Percentiles rank a stretch among this genome's conserved stretches.
phyloP scores from a whole-genome alignment of 2,888 invertebrate species.

The Chymomyza procnemis region DNA sequence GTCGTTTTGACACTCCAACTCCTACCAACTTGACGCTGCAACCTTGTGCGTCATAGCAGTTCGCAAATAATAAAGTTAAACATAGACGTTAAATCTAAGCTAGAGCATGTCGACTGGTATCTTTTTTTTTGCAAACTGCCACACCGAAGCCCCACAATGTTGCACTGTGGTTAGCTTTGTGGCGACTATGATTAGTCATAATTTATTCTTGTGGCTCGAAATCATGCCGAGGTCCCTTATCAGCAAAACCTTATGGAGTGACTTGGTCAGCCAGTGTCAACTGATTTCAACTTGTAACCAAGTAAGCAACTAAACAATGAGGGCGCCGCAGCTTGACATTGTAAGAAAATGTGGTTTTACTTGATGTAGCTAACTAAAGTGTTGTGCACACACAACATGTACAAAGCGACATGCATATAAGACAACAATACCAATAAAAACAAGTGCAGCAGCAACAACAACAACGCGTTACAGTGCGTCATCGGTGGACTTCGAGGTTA shows the following conservation, averaged over 20 bases:
- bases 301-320: background rate
- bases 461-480: constrained; percentile 1
- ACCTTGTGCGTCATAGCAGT: background rate
- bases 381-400: background rate
- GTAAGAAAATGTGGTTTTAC: constrained; percentile 66
- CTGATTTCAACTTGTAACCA: background rate
- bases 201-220: constrained; percentile 46
- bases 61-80: constrained; percentile 3
- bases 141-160: constrained; percentile 21
- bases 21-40: background rate
- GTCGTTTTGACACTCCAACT: background rate
- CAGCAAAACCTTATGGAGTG: constrained; percentile 43
- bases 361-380: background rate
- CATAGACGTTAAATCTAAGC: background rate
- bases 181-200: constrained; percentile 45
- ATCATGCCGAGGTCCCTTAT: constrained; percentile 25
- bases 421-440: background rate
- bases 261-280: constrained; percentile 32
- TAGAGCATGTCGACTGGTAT: background rate
- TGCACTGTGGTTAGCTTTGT: constrained; percentile 35
- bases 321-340: constrained; percentile 62
- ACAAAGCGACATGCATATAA: background rate
- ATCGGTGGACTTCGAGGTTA: background rate
- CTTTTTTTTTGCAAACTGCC: background rate
- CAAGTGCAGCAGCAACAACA: background rate